phyloP scores from a whole-genome alignment of 2,888 invertebrate genomes.

The Drosophila limbata region DNA sequence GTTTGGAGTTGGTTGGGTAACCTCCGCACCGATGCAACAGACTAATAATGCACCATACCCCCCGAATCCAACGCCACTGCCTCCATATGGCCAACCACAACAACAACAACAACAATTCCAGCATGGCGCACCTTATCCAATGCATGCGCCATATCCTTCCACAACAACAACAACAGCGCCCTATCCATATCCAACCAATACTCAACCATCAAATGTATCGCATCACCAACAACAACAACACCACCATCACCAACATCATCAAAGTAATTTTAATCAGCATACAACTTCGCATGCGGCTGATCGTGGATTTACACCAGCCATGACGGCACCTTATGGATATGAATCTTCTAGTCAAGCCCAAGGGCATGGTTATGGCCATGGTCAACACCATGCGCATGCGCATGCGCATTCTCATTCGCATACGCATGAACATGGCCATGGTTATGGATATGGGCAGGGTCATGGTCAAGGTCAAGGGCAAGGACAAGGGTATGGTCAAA shows the following conservation, averaged over 20 bases:
- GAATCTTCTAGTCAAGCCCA: conserved; percentile 74
- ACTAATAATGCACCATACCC: conserved; percentile 61
- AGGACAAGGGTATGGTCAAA: conserved; percentile 40
- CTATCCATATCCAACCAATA: conserved; percentile 53
- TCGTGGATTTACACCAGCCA: conserved; percentile 73
- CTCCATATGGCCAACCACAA: conserved; percentile 28
- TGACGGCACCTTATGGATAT: conserved; percentile 60
- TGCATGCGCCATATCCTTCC: conserved; percentile 53
- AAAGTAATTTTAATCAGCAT: conserved; percentile 45
- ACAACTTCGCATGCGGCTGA: conserved; percentile 59
- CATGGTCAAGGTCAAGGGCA: conserved; percentile 7
- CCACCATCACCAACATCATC: conserved; percentile 24
- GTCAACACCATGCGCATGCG: background rate
- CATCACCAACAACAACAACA: conserved; percentile 31
- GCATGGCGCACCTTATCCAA: conserved; percentile 55
- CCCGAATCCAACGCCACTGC: background rate
- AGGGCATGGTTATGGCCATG: conserved; percentile 68
- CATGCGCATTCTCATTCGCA: conserved; percentile 18
- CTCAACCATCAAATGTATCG: conserved; percentile 1
- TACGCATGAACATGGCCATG: conserved; percentile 70
- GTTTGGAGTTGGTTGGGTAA: conserved; percentile 84
- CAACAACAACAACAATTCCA: conserved; percentile 48
- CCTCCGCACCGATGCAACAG: conserved; percentile 72
- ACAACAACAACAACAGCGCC: conserved; percentile 35
- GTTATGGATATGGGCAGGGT: conserved; percentile 57